Evolutionary conservation across 1,140 invertebrate species (phyloP).

Genomic region (Homarus americanus): DNA sequence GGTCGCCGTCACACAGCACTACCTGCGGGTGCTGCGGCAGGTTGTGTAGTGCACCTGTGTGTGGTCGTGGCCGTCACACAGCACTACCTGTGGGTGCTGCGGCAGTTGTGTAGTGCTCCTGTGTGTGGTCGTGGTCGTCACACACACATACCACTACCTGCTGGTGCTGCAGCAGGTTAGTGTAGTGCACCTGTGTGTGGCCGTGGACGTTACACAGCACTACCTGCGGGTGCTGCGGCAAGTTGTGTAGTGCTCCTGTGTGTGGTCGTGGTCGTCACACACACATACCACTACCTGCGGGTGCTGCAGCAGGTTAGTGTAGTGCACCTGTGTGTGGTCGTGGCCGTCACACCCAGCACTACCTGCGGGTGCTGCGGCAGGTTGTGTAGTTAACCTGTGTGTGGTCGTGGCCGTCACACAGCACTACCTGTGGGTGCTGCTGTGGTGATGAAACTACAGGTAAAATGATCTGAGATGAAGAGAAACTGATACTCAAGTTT

Average conservation of each 20-base stretch:
- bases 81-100: neutral
- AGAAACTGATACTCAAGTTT: too few species aligned
- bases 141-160: neutral
- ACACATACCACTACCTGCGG: neutral
- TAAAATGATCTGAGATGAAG: too few species aligned
- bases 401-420: neutral
- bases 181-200: constrained; percentile 17
- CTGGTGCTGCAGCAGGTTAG: neutral
- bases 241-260: neutral
- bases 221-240: neutral
- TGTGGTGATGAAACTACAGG: too few species aligned
- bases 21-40: constrained; percentile 11
- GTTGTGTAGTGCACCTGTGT: neutral
- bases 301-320: constrained; percentile 8
- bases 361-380: neutral
- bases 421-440: too few species aligned
- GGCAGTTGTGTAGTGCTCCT: constrained; percentile 6
- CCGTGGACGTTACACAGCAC: neutral
- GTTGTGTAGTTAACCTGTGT: neutral
- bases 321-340: neutral
- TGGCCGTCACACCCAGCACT: neutral
- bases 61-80: constrained; percentile 10
- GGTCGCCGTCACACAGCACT: constrained; percentile 16
- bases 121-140: neutral
- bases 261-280: neutral